Percentiles rank a stretch among this genome's conserved stretches.
These are phyloP conservation scores for Collichthys lucidus DNA, from an alignment of 2,113 vertebrate species.

Conservation along the genomic window DNA sequence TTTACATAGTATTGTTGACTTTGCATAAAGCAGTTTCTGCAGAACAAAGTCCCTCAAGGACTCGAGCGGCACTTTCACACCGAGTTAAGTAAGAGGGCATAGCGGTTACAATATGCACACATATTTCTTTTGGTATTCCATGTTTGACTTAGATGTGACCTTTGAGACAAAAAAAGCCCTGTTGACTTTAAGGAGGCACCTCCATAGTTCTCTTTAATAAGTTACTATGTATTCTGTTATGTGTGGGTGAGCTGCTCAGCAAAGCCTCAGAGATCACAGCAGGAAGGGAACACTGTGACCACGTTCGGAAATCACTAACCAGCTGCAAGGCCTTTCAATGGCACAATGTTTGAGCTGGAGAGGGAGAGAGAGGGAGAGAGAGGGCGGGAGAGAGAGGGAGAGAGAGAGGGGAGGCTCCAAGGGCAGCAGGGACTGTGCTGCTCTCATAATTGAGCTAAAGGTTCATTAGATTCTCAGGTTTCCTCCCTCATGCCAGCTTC, in stretches of 20 bases:
- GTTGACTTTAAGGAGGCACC: constrained; percentile 78
- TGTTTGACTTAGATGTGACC: constrained; percentile 78
- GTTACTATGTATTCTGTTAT: constrained; percentile 75
- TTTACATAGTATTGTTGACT: constrained; percentile 58
- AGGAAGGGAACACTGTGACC: constrained; percentile 46
- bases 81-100: not conserved
- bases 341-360: constrained; percentile 49
- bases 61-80: constrained; percentile 42
- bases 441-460: constrained; percentile 46
- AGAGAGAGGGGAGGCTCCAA: constrained; percentile 56
- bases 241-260: constrained; percentile 54
- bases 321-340: constrained; percentile 52
- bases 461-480: constrained; percentile 68
- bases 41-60: constrained; percentile 7
- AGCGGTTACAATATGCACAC: constrained; percentile 11
- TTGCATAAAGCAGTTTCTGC: constrained; percentile 38
- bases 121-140: constrained; percentile 47
- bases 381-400: not conserved
- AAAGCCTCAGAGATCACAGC: constrained; percentile 67
- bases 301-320: constrained; percentile 77
- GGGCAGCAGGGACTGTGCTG: constrained; percentile 46
- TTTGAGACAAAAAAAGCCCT: constrained; percentile 76
- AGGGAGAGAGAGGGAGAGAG: not conserved
- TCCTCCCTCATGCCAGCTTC: constrained; percentile 49
- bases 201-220: constrained; percentile 78